Evolutionary conservation across 2,888 invertebrate species (phyloP), one percentile per base, ranked within the genome.

Genomic region (Sinhomidia bicolor): DNA sequence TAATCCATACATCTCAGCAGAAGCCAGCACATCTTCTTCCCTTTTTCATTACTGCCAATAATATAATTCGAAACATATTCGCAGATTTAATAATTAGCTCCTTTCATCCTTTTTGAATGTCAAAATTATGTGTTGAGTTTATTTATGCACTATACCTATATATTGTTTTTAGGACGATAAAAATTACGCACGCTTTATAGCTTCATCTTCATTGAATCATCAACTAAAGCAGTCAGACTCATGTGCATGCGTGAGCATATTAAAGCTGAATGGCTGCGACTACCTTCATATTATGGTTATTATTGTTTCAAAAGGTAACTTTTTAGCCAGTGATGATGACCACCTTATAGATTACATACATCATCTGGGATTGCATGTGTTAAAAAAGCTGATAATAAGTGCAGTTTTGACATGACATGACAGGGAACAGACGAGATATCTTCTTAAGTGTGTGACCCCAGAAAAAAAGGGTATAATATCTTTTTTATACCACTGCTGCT

Each of bases 401-500:
- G 83, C 82, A 65, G 76, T 74, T 87, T 65, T 88, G 87, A 87
- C 87, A 87, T 83, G 78, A 88, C 88, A 88, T 83, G 88, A 88
- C 83, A 83, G 88, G 36, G 76, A 88, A 78, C 78, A 83, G 83
- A 82, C 83, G 79, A 83, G 82, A 83, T 80, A 81, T 65, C 68
- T 80, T 68, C 79, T 79, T 60, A 20, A 57, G 62, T 62, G 62
- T 83, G 57, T 57, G 68, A 82, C 65, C 57, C 54, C 79, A 71
- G 71, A 71, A 65, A 79, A 54, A 78, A 83, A 32, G 60, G 14
- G 32, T 47, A 47, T 17, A 60, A 44, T 36, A 65, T 54, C 10
- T 60, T 62, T 47, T 65, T 68, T 65, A 10, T n/a, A n/a, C n/a
- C n/a, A n/a, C n/a, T n/a, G n/a, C n/a, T n/a, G n/a, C n/a, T n/a